These are phyloP conservation scores for Hyles euphorbiae DNA, from an alignment of 1,140 invertebrate genomes.

Conservation along the genomic window DNA sequence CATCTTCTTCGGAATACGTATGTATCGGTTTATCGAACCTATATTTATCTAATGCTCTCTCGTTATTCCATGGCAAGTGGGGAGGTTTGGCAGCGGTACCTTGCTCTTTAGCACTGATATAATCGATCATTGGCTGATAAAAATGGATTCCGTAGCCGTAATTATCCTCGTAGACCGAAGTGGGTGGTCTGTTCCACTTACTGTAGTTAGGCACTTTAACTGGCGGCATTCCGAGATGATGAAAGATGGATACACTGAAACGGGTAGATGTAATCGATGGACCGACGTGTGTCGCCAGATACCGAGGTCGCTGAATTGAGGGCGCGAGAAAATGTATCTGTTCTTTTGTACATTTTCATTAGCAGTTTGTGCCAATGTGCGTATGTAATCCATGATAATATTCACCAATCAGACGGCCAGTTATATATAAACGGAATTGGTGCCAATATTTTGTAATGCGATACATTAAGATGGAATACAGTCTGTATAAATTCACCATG, in stretches of 20 bases:
- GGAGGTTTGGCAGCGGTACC: slow-evolving; percentile 73
- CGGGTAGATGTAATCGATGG: slow-evolving; percentile 6
- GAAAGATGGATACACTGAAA: not conserved
- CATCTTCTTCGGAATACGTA: slow-evolving; percentile 79
- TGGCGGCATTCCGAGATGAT: slow-evolving; percentile 42
- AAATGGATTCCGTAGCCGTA: slow-evolving; percentile 87
- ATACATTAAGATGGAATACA: not conserved
- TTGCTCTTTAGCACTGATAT: slow-evolving; percentile 79
- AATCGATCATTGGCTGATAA: slow-evolving; percentile 90
- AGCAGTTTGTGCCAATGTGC: slow-evolving; percentile 52
- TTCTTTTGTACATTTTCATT: slow-evolving; percentile 62
- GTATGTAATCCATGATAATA: slow-evolving; percentile 40
- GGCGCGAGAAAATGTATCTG: slow-evolving; percentile 28
- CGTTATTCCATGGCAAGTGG: slow-evolving; percentile 84
- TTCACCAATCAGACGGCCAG: slow-evolving; percentile 53
- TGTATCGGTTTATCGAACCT: slow-evolving; percentile 75
- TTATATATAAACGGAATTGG: slow-evolving; percentile 57
- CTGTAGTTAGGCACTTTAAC: slow-evolving; percentile 56
- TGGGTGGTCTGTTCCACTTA: slow-evolving; percentile 77
- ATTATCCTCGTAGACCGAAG: slow-evolving; percentile 84
- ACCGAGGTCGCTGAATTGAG: slow-evolving; percentile 39
- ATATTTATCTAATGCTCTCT: slow-evolving; percentile 79
- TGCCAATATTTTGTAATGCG: slow-evolving; percentile 50
- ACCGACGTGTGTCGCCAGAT: slow-evolving; percentile 19
- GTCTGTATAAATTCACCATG: too few relatives aligned